Conservation (phyloP, 2,888 invertebrate genomes). For the Chrysotoxum bicinctum region DNA sequence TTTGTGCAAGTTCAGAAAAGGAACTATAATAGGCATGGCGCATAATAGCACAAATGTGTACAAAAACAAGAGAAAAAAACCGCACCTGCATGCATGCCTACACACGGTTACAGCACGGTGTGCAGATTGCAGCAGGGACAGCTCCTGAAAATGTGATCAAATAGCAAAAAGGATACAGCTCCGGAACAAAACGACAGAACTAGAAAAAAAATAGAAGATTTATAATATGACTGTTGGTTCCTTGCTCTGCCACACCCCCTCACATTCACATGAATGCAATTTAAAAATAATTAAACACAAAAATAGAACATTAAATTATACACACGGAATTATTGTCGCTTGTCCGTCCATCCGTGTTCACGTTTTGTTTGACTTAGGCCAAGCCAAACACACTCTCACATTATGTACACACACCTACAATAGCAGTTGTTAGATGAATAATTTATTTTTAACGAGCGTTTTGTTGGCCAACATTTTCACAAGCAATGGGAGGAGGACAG, state of each 20-base stretch:
- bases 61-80: slow-evolving; percentile 23
- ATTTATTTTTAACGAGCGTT: slow-evolving; percentile 64
- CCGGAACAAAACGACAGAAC: slow-evolving; percentile 24
- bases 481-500: neutral
- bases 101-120: neutral
- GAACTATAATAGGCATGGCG: slow-evolving; percentile 16
- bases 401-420: neutral
- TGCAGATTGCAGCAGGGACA: neutral
- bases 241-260: slow-evolving; percentile 6
- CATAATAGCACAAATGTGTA: slow-evolving; percentile 2
- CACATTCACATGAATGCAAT: slow-evolving; percentile 56
- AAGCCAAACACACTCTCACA: slow-evolving; percentile 11
- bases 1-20: slow-evolving; percentile 6
- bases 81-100: slow-evolving; percentile 12
- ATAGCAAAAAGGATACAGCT: slow-evolving; percentile 28
- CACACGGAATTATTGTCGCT: slow-evolving; percentile 43
- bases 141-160: slow-evolving; percentile 47
- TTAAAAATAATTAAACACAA: slow-evolving; percentile 67
- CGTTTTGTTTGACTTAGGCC: slow-evolving; percentile 29
- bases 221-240: slow-evolving; percentile 10
- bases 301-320: slow-evolving; percentile 55
- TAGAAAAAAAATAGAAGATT: neutral
- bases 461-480: slow-evolving; percentile 53
- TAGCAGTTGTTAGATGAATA: slow-evolving; percentile 63
- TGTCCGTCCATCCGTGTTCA: slow-evolving; percentile 13